Evolutionary conservation across 2,888 invertebrate genomes (phyloP), one percentile per base, ranked within the genome.

Genomic region (Pycnomerus fuliginosus): DNA sequence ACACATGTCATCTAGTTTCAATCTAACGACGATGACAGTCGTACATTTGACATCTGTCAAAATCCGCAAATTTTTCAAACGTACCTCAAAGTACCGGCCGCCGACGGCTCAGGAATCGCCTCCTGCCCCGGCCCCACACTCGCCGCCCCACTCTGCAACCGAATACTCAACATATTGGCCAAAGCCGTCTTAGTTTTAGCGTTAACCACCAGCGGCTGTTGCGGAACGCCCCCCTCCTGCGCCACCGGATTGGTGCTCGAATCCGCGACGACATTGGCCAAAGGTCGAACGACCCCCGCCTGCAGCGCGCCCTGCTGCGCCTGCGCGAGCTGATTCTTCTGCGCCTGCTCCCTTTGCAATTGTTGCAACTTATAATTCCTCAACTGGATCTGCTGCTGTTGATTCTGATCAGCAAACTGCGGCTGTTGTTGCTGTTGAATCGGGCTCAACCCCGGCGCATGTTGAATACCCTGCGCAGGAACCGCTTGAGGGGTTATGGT

Each of bases 171-270:
- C 89, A 96, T 90, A 69, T 95, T 93, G 10, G 95, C 95, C 42
- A 97, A 76, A 0, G 96, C 96, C 0, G 95, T 95, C 76, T 96
- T 97, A 2, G 94, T 92, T 74, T 92, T 92, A 1, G 88, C 83
- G 62, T 89, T 89, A 35, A 92, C 91, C 24, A 86, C 76, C 43
- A 84, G 64, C 10, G 81, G 80, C 56, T 78, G 76, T 25, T 44
- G 50, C 3, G 42, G 16, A 2, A 20, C 40, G 31, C 23, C 36
- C 14, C 15, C 36, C 16, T 43, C 40, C 25, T 44, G 47, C 15
- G 37, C 23, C 42, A 12, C 27, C 14, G 35, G 43, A 38, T 17
- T 55, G 3, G 60, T 56, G 0, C 59, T 60, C 2, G 63, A 61
- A 47, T 64, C 64, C 15, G 58, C 33, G 8, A 53, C 55, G 0